A percentile compares a stretch with the other conserved stretches of the same genome.
Conservation (phyloP, 2,797 vertebrate species). For the Columba guinea region DNA sequence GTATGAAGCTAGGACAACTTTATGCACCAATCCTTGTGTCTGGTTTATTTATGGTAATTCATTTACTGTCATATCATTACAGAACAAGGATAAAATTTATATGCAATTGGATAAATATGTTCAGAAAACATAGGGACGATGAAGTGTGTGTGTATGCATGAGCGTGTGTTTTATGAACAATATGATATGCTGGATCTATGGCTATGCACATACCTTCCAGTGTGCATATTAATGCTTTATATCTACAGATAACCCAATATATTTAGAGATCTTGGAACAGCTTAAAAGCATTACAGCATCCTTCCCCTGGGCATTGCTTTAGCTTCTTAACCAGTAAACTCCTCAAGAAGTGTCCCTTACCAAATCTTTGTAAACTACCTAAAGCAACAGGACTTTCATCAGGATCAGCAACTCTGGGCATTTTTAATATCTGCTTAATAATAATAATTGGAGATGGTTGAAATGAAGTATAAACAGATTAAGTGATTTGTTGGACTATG, state of each 20-base stretch:
- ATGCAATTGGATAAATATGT: slow-evolving; percentile 29
- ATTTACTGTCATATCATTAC: slow-evolving; percentile 53
- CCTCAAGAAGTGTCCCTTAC: neutral
- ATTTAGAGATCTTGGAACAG: neutral
- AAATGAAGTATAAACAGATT: slow-evolving; percentile 21
- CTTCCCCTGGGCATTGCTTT: neutral
- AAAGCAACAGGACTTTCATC: neutral
- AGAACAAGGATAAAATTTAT: slow-evolving; percentile 21
- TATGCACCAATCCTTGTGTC: slow-evolving; percentile 20
- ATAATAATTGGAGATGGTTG: slow-evolving; percentile 27
- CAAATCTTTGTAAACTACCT: neutral
- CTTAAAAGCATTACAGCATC: neutral
- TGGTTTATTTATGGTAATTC: slow-evolving; percentile 65
- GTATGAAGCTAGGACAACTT: slow-evolving; percentile 57
- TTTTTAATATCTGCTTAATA: slow-evolving; percentile 37
- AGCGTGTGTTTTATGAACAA: neutral
- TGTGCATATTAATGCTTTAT: neutral
- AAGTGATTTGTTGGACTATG: slow-evolving; percentile 9
- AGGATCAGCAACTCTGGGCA: neutral
- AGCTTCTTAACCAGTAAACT: neutral
- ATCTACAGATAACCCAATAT: neutral
- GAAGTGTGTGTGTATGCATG: neutral
- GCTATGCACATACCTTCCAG: neutral
- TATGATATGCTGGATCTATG: neutral
- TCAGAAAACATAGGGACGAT: neutral